Percentiles rank a stretch among this genome's conserved stretches.
phyloP scores from a whole-genome alignment of 1,140 invertebrate genomes.

The Caerostris extrusa region DNA sequence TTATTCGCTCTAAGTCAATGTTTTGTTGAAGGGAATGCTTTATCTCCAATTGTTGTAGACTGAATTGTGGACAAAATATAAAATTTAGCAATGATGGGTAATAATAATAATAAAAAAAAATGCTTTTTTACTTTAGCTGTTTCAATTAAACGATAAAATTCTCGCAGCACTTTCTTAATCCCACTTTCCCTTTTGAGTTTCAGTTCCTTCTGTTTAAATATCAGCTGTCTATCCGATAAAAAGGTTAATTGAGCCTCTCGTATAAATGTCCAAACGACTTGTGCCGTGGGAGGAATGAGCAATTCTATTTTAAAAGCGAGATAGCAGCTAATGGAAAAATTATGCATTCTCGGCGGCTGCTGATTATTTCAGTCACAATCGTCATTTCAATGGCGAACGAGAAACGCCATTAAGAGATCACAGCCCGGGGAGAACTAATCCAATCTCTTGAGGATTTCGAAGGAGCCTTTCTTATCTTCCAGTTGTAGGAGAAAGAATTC shows the following conservation, averaged over 20 bases:
- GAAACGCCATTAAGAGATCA: slow-evolving; percentile 55
- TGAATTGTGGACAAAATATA: too few relatives aligned
- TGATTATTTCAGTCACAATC: slow-evolving; percentile 32
- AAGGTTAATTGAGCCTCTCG: slow-evolving; percentile 36
- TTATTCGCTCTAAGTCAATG: too few relatives aligned
- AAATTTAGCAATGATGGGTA: too few relatives aligned
- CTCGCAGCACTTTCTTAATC: neutral
- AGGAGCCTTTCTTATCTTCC: neutral
- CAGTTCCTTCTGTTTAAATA: neutral
- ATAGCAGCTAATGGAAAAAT: slow-evolving; percentile 48
- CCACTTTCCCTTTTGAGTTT: neutral
- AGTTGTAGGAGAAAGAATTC: neutral
- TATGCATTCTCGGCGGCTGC: slow-evolving; percentile 40
- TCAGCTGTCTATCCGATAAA: slow-evolving; percentile 26
- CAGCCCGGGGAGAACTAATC: neutral
- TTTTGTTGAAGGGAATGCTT: too few relatives aligned
- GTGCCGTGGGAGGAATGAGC: neutral
- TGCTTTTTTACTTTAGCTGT: too few relatives aligned
- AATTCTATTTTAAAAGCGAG: slow-evolving; percentile 42
- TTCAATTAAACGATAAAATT: neutral
- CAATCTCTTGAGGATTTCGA: slow-evolving; percentile 4
- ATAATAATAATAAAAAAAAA: too few relatives aligned
- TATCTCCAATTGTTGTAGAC: too few relatives aligned
- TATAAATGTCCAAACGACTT: slow-evolving; percentile 24
- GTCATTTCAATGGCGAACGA: slow-evolving; percentile 1